Evolutionary conservation across 2,888 invertebrate genomes (phyloP).

Genomic region (Melolontha melolontha): DNA sequence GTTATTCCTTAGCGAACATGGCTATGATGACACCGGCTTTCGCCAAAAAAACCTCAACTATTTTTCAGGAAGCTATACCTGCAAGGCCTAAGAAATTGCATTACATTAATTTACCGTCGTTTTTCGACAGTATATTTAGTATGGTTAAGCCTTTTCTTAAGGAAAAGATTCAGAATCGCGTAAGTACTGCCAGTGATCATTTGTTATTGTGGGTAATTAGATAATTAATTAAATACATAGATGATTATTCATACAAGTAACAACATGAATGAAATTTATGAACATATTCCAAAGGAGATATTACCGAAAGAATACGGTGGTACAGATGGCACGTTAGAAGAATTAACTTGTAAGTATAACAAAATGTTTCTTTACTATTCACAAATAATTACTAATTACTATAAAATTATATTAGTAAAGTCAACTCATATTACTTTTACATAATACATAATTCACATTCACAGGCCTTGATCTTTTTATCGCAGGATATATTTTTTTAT

Average conservation of each 20-base stretch:
- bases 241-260: constrained; percentile 66
- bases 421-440: no score
- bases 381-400: no score
- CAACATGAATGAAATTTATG: constrained; percentile 69
- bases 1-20: constrained; percentile 68
- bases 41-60: constrained; percentile 67
- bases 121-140: constrained; percentile 71
- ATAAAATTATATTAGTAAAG: no score
- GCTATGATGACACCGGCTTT: constrained; percentile 67
- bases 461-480: no score
- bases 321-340: constrained; percentile 68
- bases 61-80: constrained; percentile 70
- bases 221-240: constrained; percentile 59
- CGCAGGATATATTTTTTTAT: no score
- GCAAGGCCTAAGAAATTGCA: constrained; percentile 71
- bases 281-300: constrained; percentile 69
- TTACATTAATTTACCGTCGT: constrained; percentile 70
- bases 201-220: no score
- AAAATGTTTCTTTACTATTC: background rate
- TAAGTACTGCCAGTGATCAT: background rate
- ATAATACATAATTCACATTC: no score
- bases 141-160: constrained; percentile 72
- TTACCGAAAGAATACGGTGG: constrained; percentile 78
- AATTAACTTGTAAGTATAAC: constrained; percentile 54
- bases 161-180: constrained; percentile 64